Evolutionary conservation across 2,797 vertebrate species (phyloP).

Genomic region (Hemibagrus guttatus): DNA sequence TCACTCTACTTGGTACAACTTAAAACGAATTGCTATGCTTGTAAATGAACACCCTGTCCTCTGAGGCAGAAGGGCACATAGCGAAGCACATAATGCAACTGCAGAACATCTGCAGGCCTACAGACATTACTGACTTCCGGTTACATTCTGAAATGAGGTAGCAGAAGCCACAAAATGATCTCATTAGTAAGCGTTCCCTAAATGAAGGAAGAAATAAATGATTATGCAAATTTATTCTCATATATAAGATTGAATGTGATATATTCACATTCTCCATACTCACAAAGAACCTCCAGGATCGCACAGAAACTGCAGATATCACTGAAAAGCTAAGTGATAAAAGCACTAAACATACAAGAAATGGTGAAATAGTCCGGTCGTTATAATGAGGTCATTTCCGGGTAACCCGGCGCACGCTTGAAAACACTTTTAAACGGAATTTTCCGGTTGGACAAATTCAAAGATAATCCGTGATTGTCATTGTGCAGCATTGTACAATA

Average conservation of each 20-base stretch:
- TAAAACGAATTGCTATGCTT: too few species aligned
- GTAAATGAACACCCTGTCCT: neutral
- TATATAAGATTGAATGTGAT: neutral
- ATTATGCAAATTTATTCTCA: neutral
- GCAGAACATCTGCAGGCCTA: conserved; percentile 42
- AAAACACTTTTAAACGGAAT: conserved; percentile 1
- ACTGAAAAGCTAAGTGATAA: neutral
- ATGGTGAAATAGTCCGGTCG: neutral
- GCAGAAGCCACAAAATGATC: neutral
- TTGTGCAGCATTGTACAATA: neutral
- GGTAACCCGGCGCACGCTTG: conserved; percentile 24
- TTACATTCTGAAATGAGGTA: conserved; percentile 28
- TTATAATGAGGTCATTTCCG: conserved; percentile 43
- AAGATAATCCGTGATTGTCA: neutral
- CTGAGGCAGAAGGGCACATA: neutral
- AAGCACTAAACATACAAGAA: neutral
- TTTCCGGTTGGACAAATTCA: neutral
- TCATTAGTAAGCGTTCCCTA: neutral
- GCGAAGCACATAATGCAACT: conserved; percentile 25
- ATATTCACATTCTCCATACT: neutral
- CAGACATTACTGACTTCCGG: conserved; percentile 41
- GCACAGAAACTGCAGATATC: neutral
- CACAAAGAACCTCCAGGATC: neutral
- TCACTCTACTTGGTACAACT: neutral
- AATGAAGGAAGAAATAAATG: conserved; percentile 12